These are phyloP conservation scores for Ispidina picta DNA, from an alignment of 2,797 vertebrate species.

Conservation along the genomic window DNA sequence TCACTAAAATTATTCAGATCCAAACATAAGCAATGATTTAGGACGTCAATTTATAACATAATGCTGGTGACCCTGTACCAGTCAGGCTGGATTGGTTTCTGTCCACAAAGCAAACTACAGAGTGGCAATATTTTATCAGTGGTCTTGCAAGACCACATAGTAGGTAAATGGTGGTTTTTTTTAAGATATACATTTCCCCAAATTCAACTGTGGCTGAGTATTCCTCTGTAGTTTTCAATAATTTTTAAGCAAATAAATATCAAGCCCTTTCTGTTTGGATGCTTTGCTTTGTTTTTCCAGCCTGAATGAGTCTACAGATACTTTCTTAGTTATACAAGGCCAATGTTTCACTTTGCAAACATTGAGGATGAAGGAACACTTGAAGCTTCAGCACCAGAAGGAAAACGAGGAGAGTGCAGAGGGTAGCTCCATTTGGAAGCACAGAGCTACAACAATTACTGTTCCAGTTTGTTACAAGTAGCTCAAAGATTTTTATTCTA, in stretches of 20 bases:
- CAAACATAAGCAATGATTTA: conserved; percentile 63
- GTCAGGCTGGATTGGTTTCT: conserved; percentile 48
- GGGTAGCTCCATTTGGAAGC: conserved; percentile 79
- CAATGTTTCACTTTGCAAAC: conserved; percentile 66
- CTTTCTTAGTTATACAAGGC: conserved; percentile 64
- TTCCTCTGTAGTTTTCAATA: conserved; percentile 11
- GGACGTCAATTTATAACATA: conserved; percentile 48
- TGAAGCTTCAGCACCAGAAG: conserved; percentile 90
- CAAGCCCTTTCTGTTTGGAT: conserved; percentile 34
- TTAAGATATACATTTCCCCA: background rate
- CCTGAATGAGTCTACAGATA: conserved; percentile 64
- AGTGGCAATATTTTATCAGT: conserved; percentile 5
- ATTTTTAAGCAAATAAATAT: conserved; percentile 67
- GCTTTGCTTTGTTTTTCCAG: conserved; percentile 49
- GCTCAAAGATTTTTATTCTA: conserved; percentile 46
- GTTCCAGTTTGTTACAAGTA: conserved; percentile 71
- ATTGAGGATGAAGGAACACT: conserved; percentile 76
- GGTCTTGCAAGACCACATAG: conserved; percentile 2
- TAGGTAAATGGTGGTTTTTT: background rate
- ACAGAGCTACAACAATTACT: conserved; percentile 69
- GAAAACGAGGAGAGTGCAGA: conserved; percentile 74
- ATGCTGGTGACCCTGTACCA: conserved; percentile 71
- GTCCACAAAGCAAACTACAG: conserved; percentile 55
- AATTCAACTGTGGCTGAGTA: conserved; percentile 19
- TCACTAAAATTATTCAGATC: conserved; percentile 63